phyloP scores from a whole-genome alignment of 2,113 vertebrate genomes.

The Tenebrosternarchus preto region DNA sequence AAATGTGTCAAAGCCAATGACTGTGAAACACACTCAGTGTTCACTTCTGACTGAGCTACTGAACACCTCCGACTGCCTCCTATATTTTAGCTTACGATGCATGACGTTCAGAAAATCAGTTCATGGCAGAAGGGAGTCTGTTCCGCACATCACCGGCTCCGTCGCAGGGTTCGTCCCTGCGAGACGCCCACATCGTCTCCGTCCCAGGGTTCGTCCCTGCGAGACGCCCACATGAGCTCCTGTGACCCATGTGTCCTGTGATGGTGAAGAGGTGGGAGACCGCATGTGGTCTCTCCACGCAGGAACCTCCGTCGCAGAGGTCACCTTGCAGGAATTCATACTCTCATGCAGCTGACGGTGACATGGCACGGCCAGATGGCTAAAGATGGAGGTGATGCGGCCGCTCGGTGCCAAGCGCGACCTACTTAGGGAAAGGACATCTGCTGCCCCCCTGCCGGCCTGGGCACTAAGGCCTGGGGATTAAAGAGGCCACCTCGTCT shows the following conservation, averaged over 20 bases:
- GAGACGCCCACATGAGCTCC: neutral
- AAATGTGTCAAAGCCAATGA: constrained; percentile 67
- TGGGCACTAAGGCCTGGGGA: constrained; percentile 61
- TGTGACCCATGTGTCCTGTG: neutral
- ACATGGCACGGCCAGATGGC: constrained; percentile 85
- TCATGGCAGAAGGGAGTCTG: neutral
- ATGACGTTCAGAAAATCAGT: neutral
- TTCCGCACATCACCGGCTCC: neutral
- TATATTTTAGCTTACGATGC: constrained; percentile 11
- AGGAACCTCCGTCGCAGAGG: constrained; percentile 64
- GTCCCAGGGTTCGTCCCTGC: no score
- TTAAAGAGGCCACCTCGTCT: constrained; percentile 67
- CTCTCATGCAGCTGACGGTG: constrained; percentile 76
- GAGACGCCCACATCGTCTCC: neutral
- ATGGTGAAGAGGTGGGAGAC: neutral
- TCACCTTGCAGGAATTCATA: constrained; percentile 71
- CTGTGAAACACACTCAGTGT: constrained; percentile 10
- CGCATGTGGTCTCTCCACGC: constrained; percentile 48
- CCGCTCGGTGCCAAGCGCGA: constrained; percentile 67
- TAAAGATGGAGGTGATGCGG: constrained; percentile 65
- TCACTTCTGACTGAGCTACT: constrained; percentile 10
- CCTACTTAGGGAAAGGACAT: constrained; percentile 78
- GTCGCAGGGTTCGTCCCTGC: no score
- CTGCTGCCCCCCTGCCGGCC: constrained; percentile 68
- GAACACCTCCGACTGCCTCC: constrained; percentile 37